Percentiles rank a stretch among this genome's conserved stretches.
Evolutionary conservation across 1,140 invertebrate genomes (phyloP).

Genomic region (Drosophila oshimai): DNA sequence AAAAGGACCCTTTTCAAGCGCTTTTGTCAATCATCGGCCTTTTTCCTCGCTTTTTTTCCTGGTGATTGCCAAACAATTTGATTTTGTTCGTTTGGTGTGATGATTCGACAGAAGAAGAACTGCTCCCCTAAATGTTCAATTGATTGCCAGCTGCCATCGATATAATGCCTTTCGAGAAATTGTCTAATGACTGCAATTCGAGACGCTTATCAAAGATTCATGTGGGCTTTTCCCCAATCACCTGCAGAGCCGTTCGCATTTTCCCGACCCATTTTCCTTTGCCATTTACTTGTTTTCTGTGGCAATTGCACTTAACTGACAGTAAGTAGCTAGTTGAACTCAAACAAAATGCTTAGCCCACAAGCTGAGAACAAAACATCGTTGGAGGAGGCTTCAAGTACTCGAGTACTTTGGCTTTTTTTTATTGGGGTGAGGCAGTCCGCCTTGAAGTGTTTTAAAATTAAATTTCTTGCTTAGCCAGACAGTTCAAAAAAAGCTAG

Average conservation of each 20-base stretch:
- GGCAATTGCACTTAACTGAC: slow-evolving; percentile 65
- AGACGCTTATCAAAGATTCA: slow-evolving; percentile 76
- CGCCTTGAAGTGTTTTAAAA: slow-evolving; percentile 33
- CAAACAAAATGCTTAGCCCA: slow-evolving; percentile 41
- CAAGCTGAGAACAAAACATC: slow-evolving; percentile 43
- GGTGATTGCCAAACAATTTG: slow-evolving; percentile 61
- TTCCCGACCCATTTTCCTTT: slow-evolving; percentile 6
- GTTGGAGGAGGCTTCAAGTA: slow-evolving; percentile 21
- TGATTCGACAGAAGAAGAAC: slow-evolving; percentile 16
- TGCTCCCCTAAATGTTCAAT: slow-evolving; percentile 38
- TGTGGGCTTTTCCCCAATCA: slow-evolving; percentile 59
- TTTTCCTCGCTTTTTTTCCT: slow-evolving; percentile 4
- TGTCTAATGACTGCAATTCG: slow-evolving; percentile 78
- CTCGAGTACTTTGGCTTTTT: slow-evolving; percentile 35
- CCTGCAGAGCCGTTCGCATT: slow-evolving; percentile 19
- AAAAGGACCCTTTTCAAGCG: neutral
- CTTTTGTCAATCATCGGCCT: slow-evolving; percentile 22
- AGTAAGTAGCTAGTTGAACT: slow-evolving; percentile 65
- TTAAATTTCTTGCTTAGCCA: slow-evolving; percentile 54
- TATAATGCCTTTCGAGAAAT: slow-evolving; percentile 34
- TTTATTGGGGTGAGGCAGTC: neutral
- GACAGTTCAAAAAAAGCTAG: neutral
- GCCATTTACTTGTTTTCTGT: slow-evolving; percentile 20
- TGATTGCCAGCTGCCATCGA: slow-evolving; percentile 63
- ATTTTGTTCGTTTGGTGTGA: slow-evolving; percentile 36